Evolutionary conservation across 2,113 vertebrate genomes (phyloP).

Genomic region (Salvator merianae): DNA sequence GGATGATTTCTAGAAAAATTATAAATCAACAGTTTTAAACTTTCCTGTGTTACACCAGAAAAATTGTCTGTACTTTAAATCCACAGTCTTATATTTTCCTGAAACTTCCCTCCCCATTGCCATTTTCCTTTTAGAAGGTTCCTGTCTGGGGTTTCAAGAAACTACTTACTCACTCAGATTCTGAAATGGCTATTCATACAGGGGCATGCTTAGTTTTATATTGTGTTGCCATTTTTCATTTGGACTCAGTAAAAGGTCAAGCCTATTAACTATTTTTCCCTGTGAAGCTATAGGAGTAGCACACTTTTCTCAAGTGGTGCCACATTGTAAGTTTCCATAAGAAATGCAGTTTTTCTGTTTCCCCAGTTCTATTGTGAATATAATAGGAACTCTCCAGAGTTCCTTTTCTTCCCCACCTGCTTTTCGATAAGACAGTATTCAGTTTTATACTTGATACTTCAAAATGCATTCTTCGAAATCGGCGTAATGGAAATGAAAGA

Average conservation of each 20-base stretch:
- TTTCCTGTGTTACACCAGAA: not conserved
- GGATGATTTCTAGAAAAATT: constrained; percentile 17
- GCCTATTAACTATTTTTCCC: constrained; percentile 33
- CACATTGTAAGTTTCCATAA: not conserved
- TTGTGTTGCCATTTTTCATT: constrained; percentile 40
- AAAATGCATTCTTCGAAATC: constrained; percentile 22
- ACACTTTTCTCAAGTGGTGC: constrained; percentile 32
- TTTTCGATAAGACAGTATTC: constrained; percentile 17
- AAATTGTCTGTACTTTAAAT: not conserved
- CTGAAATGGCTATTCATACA: not conserved
- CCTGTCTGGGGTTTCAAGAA: not conserved
- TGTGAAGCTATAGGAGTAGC: constrained; percentile 3
- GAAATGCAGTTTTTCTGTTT: constrained; percentile 4
- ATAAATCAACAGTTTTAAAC: constrained; percentile 19
- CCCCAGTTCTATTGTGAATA: constrained; percentile 40
- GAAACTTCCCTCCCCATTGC: not conserved
- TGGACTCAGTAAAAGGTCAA: constrained; percentile 57
- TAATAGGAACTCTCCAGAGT: constrained; percentile 12
- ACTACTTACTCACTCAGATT: not conserved
- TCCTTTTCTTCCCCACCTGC: constrained; percentile 1
- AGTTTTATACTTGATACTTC: constrained; percentile 35
- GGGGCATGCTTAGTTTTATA: not conserved
- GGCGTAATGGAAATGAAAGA: constrained; percentile 14
- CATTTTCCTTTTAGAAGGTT: constrained; percentile 22
- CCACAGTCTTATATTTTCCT: not conserved